phyloP scores from a whole-genome alignment of 2,113 vertebrate species.

The Mormyrus lacerda region DNA sequence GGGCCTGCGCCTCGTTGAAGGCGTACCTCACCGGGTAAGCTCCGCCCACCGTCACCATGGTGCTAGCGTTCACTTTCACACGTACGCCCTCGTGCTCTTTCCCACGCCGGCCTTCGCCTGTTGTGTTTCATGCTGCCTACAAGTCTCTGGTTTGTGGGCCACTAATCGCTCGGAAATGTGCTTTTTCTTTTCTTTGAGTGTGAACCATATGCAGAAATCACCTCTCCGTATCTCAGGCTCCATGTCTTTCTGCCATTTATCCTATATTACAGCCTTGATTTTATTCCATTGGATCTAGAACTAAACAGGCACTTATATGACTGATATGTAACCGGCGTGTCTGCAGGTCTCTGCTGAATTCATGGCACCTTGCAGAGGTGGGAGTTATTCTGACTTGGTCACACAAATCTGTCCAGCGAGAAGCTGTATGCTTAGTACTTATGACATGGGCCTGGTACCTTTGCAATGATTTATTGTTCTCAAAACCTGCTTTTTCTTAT shows the following conservation, averaged over 20 bases:
- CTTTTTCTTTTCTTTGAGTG: background rate
- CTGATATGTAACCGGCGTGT: background rate
- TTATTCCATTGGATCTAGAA: background rate
- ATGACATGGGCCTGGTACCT: background rate
- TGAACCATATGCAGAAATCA: background rate
- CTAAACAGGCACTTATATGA: background rate
- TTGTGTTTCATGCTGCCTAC: background rate
- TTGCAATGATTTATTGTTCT: background rate
- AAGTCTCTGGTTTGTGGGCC: background rate
- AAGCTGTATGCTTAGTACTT: no score
- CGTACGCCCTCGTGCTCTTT: background rate
- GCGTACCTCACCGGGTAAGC: constrained; percentile 74
- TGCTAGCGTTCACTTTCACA: background rate
- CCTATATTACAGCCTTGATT: background rate
- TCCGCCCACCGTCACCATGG: background rate
- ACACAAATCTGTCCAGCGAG: background rate
- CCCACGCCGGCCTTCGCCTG: background rate
- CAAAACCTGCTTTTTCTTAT: background rate
- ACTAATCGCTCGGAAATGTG: background rate
- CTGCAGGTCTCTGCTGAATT: background rate
- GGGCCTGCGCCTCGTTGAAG: constrained; percentile 75
- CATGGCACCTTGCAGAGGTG: background rate
- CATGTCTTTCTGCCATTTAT: background rate
- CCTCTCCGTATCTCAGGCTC: background rate
- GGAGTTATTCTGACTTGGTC: background rate